A percentile compares a stretch with the other conserved stretches of the same genome.
Evolutionary conservation across 2,888 invertebrate genomes (phyloP).

Genomic region (Drosophila neotestacea): DNA sequence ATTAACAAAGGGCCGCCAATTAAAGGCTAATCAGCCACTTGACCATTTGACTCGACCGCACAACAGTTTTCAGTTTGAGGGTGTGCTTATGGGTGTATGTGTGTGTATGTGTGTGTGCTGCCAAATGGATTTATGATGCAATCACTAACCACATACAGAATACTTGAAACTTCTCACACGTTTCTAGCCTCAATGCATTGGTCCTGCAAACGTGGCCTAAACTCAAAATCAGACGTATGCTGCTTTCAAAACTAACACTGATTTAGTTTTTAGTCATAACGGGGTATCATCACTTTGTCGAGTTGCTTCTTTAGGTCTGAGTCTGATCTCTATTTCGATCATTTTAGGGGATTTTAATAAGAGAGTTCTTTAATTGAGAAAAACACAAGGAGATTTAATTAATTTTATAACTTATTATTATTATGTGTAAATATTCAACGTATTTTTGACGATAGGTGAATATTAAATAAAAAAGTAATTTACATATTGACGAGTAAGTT

Average conservation of each 20-base stretch:
- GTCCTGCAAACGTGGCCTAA: slow-evolving; percentile 31
- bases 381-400: not conserved
- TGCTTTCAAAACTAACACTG: slow-evolving; percentile 47
- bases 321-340: not conserved
- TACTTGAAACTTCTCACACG: slow-evolving; percentile 54
- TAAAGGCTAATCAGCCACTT: slow-evolving; percentile 79
- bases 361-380: not conserved
- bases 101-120: slow-evolving; percentile 18
- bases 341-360: not conserved
- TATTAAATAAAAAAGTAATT: too few relatives aligned
- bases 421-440: too few relatives aligned
- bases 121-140: slow-evolving; percentile 60
- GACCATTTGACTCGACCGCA: slow-evolving; percentile 62
- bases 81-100: not conserved
- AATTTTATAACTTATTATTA: too few relatives aligned
- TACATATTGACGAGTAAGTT: too few relatives aligned
- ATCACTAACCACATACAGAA: slow-evolving; percentile 43
- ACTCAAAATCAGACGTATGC: slow-evolving; percentile 50
- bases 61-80: slow-evolving; percentile 6
- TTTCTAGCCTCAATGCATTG: slow-evolving; percentile 21
- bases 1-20: slow-evolving; percentile 76
- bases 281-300: slow-evolving; percentile 13
- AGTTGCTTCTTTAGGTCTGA: slow-evolving; percentile 1
- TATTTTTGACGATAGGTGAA: too few relatives aligned
- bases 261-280: slow-evolving; percentile 49